Conservation (phyloP, 2,888 invertebrate species). For the Plagodis pulveraria region DNA sequence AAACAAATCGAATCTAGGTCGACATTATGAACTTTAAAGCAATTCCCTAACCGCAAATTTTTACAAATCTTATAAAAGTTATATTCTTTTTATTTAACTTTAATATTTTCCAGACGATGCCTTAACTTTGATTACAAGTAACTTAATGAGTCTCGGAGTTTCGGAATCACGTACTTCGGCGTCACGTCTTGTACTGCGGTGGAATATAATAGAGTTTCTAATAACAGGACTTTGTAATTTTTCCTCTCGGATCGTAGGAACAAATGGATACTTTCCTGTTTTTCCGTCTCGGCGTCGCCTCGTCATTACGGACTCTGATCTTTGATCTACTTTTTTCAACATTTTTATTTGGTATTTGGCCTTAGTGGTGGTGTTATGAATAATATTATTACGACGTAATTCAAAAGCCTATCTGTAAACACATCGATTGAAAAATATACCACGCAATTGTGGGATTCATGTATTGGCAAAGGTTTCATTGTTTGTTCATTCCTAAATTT, state of each 20-base stretch:
- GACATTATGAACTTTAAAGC: not conserved
- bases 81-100: constrained; percentile 27
- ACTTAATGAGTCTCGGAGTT: constrained; percentile 47
- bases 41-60: constrained; percentile 6
- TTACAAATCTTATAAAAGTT: constrained; percentile 18
- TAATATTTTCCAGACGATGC: constrained; percentile 22
- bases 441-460: no score
- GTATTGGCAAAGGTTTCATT: no score
- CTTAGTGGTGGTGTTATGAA: no score
- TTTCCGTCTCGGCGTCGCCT: not conserved
- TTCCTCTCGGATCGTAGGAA: constrained; percentile 5
- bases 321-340: no score
- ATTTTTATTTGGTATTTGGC: no score
- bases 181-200: constrained; percentile 46
- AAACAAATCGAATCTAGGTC: not conserved
- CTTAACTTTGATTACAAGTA: constrained; percentile 45
- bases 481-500: no score
- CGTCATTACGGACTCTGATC: constrained; percentile 9
- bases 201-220: constrained; percentile 30
- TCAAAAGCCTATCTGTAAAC: no score
- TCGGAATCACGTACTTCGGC: constrained; percentile 52
- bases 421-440: no score
- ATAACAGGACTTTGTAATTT: constrained; percentile 16
- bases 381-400: no score
- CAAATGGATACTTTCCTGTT: constrained; percentile 13